Conservation (phyloP, 2,888 invertebrate genomes). For the Tiphia femorata region DNA sequence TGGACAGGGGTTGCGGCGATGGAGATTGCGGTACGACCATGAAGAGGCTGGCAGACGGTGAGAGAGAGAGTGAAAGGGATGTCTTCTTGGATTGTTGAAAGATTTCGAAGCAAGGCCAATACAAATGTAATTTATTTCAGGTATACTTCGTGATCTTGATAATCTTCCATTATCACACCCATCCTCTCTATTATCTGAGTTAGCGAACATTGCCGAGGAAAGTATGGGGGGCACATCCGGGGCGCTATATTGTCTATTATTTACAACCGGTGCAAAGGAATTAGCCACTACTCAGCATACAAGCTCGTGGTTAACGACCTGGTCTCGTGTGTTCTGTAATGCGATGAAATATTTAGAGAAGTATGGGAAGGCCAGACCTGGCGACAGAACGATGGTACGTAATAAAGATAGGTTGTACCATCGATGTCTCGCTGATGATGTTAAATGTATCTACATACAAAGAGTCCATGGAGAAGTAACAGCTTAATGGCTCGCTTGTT, state of each 20-base stretch:
- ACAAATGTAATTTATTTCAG: conserved; percentile 38
- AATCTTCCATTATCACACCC: conserved; percentile 60
- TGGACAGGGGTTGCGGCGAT: conserved; percentile 76
- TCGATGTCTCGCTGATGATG: neutral
- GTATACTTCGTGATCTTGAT: conserved; percentile 46
- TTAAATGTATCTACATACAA: no score
- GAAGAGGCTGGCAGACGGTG: conserved; percentile 73
- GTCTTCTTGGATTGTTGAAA: no score
- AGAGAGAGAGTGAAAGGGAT: no score
- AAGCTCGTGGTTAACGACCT: conserved; percentile 59
- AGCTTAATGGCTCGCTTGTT: no score
- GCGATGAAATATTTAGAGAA: conserved; percentile 75
- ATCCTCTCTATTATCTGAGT: conserved; percentile 69
- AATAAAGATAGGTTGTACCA: neutral
- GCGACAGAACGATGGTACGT: conserved; percentile 82
- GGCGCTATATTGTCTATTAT: conserved; percentile 82
- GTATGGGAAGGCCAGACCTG: conserved; percentile 80
- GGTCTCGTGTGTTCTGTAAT: conserved; percentile 72
- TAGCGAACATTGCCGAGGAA: conserved; percentile 76
- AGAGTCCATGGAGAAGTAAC: no score
- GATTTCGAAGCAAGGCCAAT: no score
- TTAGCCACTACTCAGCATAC: conserved; percentile 27
- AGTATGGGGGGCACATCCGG: conserved; percentile 86
- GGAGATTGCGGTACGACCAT: conserved; percentile 77
- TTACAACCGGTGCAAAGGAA: conserved; percentile 75